phyloP scores from a whole-genome alignment of 2,888 invertebrate genomes.

The Catocala fraxini region DNA sequence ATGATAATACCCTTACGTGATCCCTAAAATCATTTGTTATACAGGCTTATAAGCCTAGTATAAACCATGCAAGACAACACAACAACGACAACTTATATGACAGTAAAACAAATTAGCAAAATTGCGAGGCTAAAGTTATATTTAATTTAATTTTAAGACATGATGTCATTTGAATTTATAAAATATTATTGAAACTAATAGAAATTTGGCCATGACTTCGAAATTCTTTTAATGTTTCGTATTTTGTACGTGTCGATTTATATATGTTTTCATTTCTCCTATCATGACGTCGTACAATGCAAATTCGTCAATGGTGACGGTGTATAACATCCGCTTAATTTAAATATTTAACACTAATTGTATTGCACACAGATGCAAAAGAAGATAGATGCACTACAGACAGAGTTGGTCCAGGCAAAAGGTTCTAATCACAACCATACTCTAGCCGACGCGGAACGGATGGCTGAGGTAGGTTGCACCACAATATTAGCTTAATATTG shows the following conservation, averaged over 20 bases:
- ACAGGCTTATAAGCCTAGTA: no score
- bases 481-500: no score
- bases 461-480: conserved; percentile 67
- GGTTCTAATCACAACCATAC: conserved; percentile 69
- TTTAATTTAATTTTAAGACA: no score
- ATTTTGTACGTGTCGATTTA: conserved; percentile 6
- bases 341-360: conserved; percentile 18
- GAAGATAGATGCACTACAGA: conserved; percentile 82
- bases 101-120: no score
- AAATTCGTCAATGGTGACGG: conserved; percentile 57
- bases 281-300: conserved; percentile 40
- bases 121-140: no score
- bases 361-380: conserved; percentile 78
- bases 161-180: no score
- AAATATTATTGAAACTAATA: no score
- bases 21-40: no score
- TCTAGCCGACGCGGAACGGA: conserved; percentile 75
- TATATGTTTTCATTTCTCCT: conserved; percentile 24
- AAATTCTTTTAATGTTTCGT: background rate
- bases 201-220: background rate
- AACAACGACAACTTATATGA: no score
- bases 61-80: no score
- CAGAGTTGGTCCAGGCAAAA: conserved; percentile 74
- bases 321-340: conserved; percentile 9
- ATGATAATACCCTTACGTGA: no score